Percentiles rank a stretch among this genome's conserved stretches.
Conservation (phyloP, 2,113 vertebrate genomes). For the Ciconia maguari region DNA sequence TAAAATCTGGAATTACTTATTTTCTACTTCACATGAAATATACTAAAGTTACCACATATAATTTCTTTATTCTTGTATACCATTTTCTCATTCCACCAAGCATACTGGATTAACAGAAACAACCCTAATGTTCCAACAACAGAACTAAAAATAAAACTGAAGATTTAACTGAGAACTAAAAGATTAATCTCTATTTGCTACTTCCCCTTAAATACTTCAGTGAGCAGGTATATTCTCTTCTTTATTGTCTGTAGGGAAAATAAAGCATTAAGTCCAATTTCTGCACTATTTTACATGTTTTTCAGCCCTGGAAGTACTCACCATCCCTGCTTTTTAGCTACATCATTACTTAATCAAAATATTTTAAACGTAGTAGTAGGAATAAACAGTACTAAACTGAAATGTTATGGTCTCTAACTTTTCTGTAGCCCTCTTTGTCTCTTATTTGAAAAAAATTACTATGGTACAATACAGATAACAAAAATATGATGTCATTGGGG, state of each 20-base stretch:
- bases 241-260: not conserved
- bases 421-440: constrained; percentile 63
- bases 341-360: constrained; percentile 40
- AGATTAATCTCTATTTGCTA: not conserved
- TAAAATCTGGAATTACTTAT: not conserved
- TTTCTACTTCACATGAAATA: not conserved
- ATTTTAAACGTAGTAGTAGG: constrained; percentile 15
- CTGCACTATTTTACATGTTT: not conserved
- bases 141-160: not conserved
- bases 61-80: not conserved
- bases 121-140: not conserved
- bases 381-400: constrained; percentile 40
- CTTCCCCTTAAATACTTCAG: not conserved
- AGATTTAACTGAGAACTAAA: not conserved
- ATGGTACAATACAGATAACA: constrained; percentile 66
- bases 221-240: not conserved
- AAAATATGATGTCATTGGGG: constrained; percentile 71
- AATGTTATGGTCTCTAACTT: constrained; percentile 29
- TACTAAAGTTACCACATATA: not conserved
- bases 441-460: constrained; percentile 3
- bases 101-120: not conserved
- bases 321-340: not conserved
- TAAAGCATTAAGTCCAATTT: not conserved
- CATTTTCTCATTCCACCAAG: not conserved
- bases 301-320: constrained; percentile 17